Base-by-base conservation (phyloP, 35 echinoderm and acorn worm species). In the Apostichopus californicus region DNA sequence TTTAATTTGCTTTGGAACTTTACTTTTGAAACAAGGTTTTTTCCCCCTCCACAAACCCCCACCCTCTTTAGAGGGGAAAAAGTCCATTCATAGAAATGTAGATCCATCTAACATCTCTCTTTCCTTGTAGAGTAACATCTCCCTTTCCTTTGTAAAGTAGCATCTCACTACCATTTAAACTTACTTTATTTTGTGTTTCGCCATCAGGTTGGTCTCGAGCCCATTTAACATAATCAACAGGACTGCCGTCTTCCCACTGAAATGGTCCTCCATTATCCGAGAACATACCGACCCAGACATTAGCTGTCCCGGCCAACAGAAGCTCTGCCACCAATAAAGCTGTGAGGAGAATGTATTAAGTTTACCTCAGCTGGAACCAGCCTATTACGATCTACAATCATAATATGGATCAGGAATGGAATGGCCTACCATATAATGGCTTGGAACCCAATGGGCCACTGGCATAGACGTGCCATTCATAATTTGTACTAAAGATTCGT, bases 181-280 rank as follows among this genome's bases (percentile, higher is more conserved):
- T 63, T 75, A 72, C 89, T 53, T 9, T 91, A 26, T 59, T 7
- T 4, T 8, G 13, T 21, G 89, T 20, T 9, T 21, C 52, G 5
- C 60, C 89, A 57, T 79, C 58, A 1, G 89, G 89, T 79, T 91
- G 46, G 59, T 79, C 18, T 20, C 77, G 9, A 6, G 89, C 89
- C 89, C 89, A 91, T 53, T 91, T 78, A 13, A 8, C 10, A 79
- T 78, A 91, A 73, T 91, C 89, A 17, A 91, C 28, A 13, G 34
- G n/a, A 34, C 72, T 78, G 89, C 56, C 77, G 57, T 91, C 89
- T 12, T 78, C 72, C 89, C 89, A 91, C 34, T 56, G 68, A 26
- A 91, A 91, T 18, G 5, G 18, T 22, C 24, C 72, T 12, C 71
- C 56, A 46, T 87, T 11, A 25, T 55, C 66, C 13, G 86, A 52